Evolutionary conservation across 2,113 vertebrate genomes (phyloP), one percentile per base, ranked within the genome.

Genomic region (Hirundichthys speculiger): DNA sequence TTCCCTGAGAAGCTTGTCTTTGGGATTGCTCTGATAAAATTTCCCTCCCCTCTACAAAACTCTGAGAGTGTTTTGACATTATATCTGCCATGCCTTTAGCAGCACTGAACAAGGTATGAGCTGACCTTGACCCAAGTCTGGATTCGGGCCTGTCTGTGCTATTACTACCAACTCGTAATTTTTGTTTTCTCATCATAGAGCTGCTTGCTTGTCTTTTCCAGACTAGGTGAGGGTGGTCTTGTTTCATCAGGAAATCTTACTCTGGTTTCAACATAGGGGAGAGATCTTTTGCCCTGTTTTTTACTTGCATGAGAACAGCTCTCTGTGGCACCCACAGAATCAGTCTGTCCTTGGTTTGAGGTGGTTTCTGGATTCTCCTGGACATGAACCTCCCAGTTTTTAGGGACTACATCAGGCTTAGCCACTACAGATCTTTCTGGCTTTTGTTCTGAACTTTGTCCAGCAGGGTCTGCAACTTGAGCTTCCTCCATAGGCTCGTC

Each of bases 351-450:
- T 39, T 54, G 62, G 45, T 56, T 73, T 9, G 56, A 59, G 3
- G 25, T 43, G 0, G 18, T 59, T 40, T 74, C 69, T 39, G 14
- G 49, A 22, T 65, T 75, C 45, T 87, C 73, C 41, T 91, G 75
- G 56, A 75, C 18, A 47, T 91, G 86, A 69, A 84, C 83, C 60
- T 90, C 86, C 88, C 90, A 92, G 81, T 88, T 88, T 69, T 69
- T 85, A 42, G 91, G 89, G 52, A 92, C 89, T 14, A 93, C 86
- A 21, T 92, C 92, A 13, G 90, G 90, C 55, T 91, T 89, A 5
- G 57, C 66, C 54, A 73, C 76, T 1, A 72, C 59, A 10, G 80
- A 49, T 43, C 60, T 62, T 10, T 55, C 72, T 22, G 73, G 47
- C 20, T 71, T 73, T 30, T 49, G 3, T 30, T 80, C 66, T 22